Conservation (phyloP, 1,140 invertebrate genomes). For the Brachystomella parvula region DNA sequence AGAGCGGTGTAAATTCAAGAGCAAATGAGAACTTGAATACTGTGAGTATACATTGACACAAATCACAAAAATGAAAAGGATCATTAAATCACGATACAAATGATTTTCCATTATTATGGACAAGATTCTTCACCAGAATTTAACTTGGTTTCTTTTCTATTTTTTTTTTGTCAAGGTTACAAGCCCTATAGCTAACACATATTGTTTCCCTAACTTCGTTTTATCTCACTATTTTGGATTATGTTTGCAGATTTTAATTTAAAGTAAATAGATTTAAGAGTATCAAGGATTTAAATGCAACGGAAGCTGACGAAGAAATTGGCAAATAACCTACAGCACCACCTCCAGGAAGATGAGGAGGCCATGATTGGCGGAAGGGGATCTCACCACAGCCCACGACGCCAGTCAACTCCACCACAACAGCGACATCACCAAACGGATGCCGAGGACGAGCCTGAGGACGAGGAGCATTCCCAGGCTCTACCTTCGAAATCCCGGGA, state of each 20-base stretch:
- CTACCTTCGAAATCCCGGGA: neutral
- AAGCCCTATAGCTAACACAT: neutral
- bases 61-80: neutral
- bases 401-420: neutral
- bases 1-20: neutral
- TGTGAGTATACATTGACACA: neutral
- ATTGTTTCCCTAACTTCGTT: neutral
- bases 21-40: neutral
- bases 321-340: neutral
- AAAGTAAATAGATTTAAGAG: too few relatives aligned
- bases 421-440: neutral
- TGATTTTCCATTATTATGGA: neutral
- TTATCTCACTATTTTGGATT: neutral
- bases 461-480: neutral
- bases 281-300: too few relatives aligned
- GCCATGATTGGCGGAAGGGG: neutral
- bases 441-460: neutral
- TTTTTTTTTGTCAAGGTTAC: neutral
- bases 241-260: neutral
- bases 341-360: neutral
- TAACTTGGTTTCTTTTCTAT: neutral
- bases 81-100: neutral
- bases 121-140: neutral
- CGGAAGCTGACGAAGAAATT: neutral
- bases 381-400: neutral